These are phyloP conservation scores for Drepana falcataria DNA, from an alignment of 2,888 invertebrate genomes.

Conservation along the genomic window DNA sequence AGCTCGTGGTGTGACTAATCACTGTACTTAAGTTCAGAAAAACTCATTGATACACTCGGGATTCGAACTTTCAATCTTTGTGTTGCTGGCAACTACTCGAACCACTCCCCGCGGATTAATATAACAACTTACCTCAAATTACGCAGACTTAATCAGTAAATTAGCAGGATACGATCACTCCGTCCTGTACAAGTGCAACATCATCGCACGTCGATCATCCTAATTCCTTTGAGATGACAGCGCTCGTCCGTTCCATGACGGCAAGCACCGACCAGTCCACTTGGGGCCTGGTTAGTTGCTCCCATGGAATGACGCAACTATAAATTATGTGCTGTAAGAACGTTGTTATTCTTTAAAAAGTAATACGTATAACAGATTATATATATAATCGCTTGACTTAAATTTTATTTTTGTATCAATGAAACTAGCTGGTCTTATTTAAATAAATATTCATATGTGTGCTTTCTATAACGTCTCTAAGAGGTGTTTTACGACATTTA, in stretches of 20 bases:
- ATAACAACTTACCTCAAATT: neutral
- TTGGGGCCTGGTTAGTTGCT: slow-evolving; percentile 17
- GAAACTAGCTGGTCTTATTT: too few species aligned
- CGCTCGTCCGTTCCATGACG: slow-evolving; percentile 54
- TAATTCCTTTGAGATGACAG: slow-evolving; percentile 69
- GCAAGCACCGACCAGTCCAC: slow-evolving; percentile 46
- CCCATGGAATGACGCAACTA: neutral
- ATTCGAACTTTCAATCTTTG: too few species aligned
- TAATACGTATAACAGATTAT: too few species aligned
- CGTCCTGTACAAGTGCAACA: slow-evolving; percentile 31
- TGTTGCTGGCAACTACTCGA: neutral
- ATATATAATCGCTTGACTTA: too few species aligned
- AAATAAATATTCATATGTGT: too few species aligned
- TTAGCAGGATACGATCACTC: slow-evolving; percentile 4
- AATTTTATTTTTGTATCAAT: too few species aligned
- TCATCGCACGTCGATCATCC: slow-evolving; percentile 69
- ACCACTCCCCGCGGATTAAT: neutral
- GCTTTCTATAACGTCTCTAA: too few species aligned
- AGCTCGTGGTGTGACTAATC: too few species aligned
- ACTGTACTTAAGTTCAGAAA: too few species aligned
- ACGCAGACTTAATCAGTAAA: neutral
- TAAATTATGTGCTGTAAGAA: neutral
- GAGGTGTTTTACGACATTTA: too few species aligned
- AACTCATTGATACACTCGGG: too few species aligned
- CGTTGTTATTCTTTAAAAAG: too few species aligned